Evolutionary conservation across 2,888 invertebrate genomes (phyloP).

Genomic region (Leucophora obtusa): DNA sequence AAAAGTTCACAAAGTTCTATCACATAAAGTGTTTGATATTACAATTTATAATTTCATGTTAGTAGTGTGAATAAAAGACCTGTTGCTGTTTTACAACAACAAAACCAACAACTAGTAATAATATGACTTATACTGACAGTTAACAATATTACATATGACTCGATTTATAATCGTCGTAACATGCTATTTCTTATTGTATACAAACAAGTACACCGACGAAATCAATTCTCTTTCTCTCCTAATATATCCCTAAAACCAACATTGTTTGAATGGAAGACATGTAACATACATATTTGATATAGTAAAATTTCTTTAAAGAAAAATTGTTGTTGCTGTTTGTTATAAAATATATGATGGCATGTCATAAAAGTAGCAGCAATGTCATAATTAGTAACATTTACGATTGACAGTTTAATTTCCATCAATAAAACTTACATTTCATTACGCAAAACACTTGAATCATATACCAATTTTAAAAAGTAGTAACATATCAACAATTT

Average conservation of each 20-base stretch:
- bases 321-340: constrained; percentile 25
- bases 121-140: constrained; percentile 44
- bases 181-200: constrained; percentile 48
- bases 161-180: constrained; percentile 48
- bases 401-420: constrained; percentile 61
- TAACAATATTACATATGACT: constrained; percentile 47
- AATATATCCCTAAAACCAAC: too few species aligned
- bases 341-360: constrained; percentile 42
- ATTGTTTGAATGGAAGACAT: too few species aligned
- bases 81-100: constrained; percentile 57
- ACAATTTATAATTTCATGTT: constrained; percentile 32
- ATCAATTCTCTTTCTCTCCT: too few species aligned
- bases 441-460: constrained; percentile 54
- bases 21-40: constrained; percentile 35
- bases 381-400: constrained; percentile 62
- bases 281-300: too few species aligned
- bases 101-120: background rate
- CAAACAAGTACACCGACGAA: too few species aligned
- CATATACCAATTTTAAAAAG: constrained; percentile 30
- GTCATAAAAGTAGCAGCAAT: constrained; percentile 57
- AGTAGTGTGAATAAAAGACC: constrained; percentile 17
- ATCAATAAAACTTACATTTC: constrained; percentile 58
- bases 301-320: too few species aligned
- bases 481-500: constrained; percentile 45
- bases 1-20: constrained; percentile 25